Evolutionary conservation across 2,113 vertebrate genomes (phyloP), one percentile per base, ranked within the genome.

Genomic region (Anas platyrhynchos): DNA sequence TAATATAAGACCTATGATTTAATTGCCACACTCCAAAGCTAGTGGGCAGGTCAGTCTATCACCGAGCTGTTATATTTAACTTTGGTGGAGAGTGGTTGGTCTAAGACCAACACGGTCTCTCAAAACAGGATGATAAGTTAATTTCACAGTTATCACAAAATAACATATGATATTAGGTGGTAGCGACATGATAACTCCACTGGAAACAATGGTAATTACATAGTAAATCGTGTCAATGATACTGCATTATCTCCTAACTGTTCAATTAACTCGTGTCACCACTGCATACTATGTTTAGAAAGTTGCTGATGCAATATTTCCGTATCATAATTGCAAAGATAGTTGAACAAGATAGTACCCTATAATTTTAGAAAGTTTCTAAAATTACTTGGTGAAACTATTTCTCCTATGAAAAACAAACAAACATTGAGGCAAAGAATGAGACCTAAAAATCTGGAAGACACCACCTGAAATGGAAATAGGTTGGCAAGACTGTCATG

Each of bases 131-230:
- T 94, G 90, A 88, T 95, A 96, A 97, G 94, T 96, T 94, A 94
- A 95, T 95, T 97, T 96, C 83, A 89, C 76, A 96, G 96, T 97
- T 97, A 97, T 96, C 96, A 96, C 86, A 87, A 97, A 95, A 93
- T 96, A 97, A 96, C 89, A 74, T 96, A 96, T 89, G 94, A 97
- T 96, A 96, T 93, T 97, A 96, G 95, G 95, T 96, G 91, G 78
- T 91, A 91, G 85, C 3, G 46, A 96, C 92, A 97, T 86, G 92
- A 97, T 97, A 97, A 97, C 92, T 97, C 89, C 93, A 97, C 91
- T 97, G 92, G 92, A 97, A 96, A 97, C 96, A 97, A 97, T 96
- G 85, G 96, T 97, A 97, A 97, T 97, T 97, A 97, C 95, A 96
- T 93, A 96, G 96, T 97, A 97, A 96, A 96, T 97, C 65, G 93